Conservation (phyloP, 2,113 vertebrate species). For the Poecilia latipinna region DNA sequence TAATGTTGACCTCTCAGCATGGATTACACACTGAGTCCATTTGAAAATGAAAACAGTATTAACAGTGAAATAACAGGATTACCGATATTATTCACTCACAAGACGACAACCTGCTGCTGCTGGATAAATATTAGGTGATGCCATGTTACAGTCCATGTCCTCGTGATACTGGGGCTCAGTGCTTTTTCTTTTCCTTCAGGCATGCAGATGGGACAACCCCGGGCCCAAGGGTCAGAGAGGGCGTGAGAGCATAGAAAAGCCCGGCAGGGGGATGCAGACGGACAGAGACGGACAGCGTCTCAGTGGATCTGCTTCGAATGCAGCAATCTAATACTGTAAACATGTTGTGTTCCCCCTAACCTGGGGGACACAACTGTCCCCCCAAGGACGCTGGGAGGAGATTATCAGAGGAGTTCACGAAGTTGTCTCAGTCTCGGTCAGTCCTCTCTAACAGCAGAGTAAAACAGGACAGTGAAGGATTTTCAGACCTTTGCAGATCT, state of each 20-base stretch:
- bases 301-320: constrained; percentile 49
- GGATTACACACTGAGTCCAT: constrained; percentile 24
- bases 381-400: constrained; percentile 26
- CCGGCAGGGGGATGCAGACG: constrained; percentile 35
- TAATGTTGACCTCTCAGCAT: constrained; percentile 23
- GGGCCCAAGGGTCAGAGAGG: constrained; percentile 60
- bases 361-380: constrained; percentile 31
- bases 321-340: constrained; percentile 71
- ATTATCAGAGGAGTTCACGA: constrained; percentile 43
- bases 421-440: constrained; percentile 24
- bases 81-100: constrained; percentile 31
- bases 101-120: constrained; percentile 55
- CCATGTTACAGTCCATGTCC: constrained; percentile 34
- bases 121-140: constrained; percentile 58
- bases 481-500: no score
- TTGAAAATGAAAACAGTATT: constrained; percentile 49
- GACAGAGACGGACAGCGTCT: constrained; percentile 33
- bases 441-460: neutral
- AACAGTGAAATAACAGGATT: constrained; percentile 31
- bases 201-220: constrained; percentile 54
- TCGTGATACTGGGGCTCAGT: constrained; percentile 25
- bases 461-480: no score
- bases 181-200: constrained; percentile 48
- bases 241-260: constrained; percentile 67
- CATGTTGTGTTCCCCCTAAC: constrained; percentile 36